Evolutionary conservation across 2,797 vertebrate genomes (phyloP), one percentile per base, ranked within the genome.

Genomic region (Chelon auratus): DNA sequence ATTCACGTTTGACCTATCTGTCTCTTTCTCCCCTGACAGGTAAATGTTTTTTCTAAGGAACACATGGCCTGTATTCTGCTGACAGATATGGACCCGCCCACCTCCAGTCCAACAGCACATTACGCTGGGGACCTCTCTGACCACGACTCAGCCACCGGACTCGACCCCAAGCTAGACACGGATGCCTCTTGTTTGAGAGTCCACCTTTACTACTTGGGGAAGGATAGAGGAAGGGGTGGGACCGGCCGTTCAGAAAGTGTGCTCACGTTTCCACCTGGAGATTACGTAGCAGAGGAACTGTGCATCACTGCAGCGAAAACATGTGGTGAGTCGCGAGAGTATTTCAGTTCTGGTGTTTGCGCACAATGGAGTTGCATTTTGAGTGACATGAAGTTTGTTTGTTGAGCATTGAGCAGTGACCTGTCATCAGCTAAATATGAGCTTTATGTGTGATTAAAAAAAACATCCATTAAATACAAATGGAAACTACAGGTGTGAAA

Each of bases 201-300:
- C 62, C 94, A 95, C 77, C 95, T 98, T 52, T 97, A 97, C 91
- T 87, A 95, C 81, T 17, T 22, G 37, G 94, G 84, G 47, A 92
- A 93, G 57, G 94, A 87, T 17, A 92, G 90, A 57, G 82, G 81
- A 17, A 91, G 91, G 33, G 91, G 80, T 36, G 88, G 93, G 36
- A 83, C 86, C 62, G 60, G 47, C 12, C 17, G 53, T 13, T 68
- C 71, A 12, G 84, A 80, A 11, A 68, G 57, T 2, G 17, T 3
- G 1, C 92, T 98, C 57, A 89, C 80, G 0, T 97, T 95, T 87
- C 93, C 95, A 52, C 40, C 90, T 13, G 97, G 96, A 62, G 94
- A 97, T 15, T 96, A 97, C 24, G 83, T 96, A 37, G 95, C 95
- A 4, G 97, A 99, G 91, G 97, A 98, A 69, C 94, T 99, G 60